Conservation (phyloP, 2,113 vertebrate species). For the Myrmecophaga tridactyla region DNA sequence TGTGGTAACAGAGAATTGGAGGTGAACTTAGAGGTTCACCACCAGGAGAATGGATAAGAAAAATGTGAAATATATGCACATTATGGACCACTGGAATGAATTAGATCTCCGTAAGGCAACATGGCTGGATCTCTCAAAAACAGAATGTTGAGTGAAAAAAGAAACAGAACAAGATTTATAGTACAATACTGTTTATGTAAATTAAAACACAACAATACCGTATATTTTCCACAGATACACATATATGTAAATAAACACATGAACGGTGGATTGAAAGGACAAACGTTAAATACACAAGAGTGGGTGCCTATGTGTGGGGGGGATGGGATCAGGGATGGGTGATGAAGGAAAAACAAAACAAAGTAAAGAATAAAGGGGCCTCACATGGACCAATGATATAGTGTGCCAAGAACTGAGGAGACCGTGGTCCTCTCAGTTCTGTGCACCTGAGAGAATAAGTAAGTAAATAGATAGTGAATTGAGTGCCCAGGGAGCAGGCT, state of each 20-base stretch:
- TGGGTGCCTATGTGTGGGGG: constrained; percentile 43
- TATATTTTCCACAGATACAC: constrained; percentile 75
- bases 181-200: constrained; percentile 77
- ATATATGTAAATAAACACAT: constrained; percentile 73
- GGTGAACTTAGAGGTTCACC: constrained; percentile 13
- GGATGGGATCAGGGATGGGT: constrained; percentile 56
- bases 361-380: constrained; percentile 53
- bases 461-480: constrained; percentile 54
- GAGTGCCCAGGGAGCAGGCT: constrained; percentile 37
- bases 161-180: constrained; percentile 78
- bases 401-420: constrained; percentile 68
- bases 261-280: constrained; percentile 64
- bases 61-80: constrained; percentile 58
- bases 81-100: constrained; percentile 67
- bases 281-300: constrained; percentile 62
- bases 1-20: constrained; percentile 31
- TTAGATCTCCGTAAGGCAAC: constrained; percentile 52
- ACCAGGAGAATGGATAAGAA: constrained; percentile 54
- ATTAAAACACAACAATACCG: constrained; percentile 73
- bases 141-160: constrained; percentile 74
- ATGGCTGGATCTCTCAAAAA: constrained; percentile 69
- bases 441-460: constrained; percentile 55
- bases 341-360: constrained; percentile 52
- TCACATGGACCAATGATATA: constrained; percentile 45
- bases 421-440: constrained; percentile 63